Conservation (phyloP, 2,888 invertebrate genomes). For the Punctoribates punctum region DNA sequence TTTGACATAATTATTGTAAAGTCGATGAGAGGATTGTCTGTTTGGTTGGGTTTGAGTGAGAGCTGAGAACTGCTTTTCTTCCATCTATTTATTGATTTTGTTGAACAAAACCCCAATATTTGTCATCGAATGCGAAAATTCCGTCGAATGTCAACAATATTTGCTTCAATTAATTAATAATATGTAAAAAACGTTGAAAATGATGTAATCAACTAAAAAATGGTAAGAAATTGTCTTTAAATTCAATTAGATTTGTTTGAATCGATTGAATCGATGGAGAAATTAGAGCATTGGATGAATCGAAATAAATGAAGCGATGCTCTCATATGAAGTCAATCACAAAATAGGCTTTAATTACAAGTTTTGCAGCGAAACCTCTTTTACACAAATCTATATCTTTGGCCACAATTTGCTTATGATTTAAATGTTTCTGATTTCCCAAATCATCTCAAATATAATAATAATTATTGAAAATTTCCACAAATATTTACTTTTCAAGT, state of each 20-base stretch:
- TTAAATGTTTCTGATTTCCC: no score
- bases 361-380: neutral
- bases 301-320: neutral
- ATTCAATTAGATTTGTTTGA: neutral
- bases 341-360: slow-evolving; percentile 16
- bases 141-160: slow-evolving; percentile 21
- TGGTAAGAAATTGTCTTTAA: neutral
- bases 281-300: neutral
- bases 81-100: slow-evolving; percentile 26
- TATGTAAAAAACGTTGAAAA: neutral
- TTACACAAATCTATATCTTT: neutral
- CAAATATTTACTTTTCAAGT: neutral
- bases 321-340: neutral
- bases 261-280: neutral
- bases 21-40: neutral
- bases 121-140: neutral
- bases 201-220: neutral
- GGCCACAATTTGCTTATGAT: no score
- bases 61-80: neutral
- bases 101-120: neutral
- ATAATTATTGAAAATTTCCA: no score
- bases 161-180: neutral
- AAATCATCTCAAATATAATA: no score
- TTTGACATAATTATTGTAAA: slow-evolving; percentile 2
- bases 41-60: neutral